Evolutionary conservation across 1,140 invertebrate genomes (phyloP).

Genomic region (Berghia stephanieae): DNA sequence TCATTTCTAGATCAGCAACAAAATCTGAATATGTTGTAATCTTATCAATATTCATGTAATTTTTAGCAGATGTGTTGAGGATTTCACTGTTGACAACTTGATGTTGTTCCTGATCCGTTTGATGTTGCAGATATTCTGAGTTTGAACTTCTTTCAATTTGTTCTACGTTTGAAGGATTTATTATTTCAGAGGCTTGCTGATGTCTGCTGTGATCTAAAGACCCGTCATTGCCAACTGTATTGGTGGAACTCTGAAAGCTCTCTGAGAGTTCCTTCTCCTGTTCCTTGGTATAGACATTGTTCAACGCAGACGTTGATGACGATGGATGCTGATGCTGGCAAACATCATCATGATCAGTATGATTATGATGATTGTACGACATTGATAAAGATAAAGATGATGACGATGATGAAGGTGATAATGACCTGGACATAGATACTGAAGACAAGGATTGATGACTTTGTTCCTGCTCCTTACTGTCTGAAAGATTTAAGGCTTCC

Average conservation of each 20-base stretch:
- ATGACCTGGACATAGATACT: background rate
- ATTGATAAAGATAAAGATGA: no score
- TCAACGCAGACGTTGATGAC: no score
- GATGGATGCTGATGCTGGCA: no score
- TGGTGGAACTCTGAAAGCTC: no score
- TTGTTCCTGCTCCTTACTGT: background rate
- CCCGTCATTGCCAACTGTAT: no score
- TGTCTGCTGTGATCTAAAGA: no score
- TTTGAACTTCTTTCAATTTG: background rate
- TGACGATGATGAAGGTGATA: background rate
- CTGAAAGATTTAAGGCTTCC: conserved; percentile 16
- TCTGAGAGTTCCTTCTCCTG: no score
- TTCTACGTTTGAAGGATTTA: background rate
- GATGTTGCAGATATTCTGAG: background rate
- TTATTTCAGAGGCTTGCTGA: background rate
- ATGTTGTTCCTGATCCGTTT: background rate
- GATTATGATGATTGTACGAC: no score
- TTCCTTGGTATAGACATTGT: no score
- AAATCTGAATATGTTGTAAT: conserved; percentile 23
- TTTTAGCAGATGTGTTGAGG: no score
- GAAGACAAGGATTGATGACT: background rate
- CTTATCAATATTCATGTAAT: background rate
- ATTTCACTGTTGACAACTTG: no score
- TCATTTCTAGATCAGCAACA: conserved; percentile 6
- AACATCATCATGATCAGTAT: no score